Conservation (phyloP, 2,888 invertebrate species). For the Diachrysia chrysitis region DNA sequence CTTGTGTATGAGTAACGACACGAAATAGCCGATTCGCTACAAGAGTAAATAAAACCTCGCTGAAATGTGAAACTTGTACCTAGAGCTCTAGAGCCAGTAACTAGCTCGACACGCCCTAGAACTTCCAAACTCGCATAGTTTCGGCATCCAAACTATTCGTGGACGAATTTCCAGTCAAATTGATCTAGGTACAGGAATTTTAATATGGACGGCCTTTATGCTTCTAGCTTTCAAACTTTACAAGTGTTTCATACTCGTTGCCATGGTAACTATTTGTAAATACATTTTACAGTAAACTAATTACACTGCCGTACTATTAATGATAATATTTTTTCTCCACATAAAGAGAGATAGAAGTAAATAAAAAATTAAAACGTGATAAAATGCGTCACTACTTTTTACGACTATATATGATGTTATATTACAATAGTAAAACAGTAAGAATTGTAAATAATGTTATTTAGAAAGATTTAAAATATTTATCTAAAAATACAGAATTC, state of each 20-base stretch:
- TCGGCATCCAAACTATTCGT: slow-evolving; percentile 20
- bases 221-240: not conserved
- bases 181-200: slow-evolving; percentile 4
- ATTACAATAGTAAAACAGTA: too few relatives aligned
- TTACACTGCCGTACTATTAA: too few relatives aligned
- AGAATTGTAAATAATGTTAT: too few relatives aligned
- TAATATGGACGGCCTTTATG: not conserved
- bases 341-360: too few relatives aligned
- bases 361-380: too few relatives aligned
- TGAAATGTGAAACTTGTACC: not conserved
- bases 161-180: not conserved
- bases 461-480: too few relatives aligned
- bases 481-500: not conserved
- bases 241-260: not conserved
- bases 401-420: too few relatives aligned
- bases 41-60: not conserved
- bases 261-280: not conserved
- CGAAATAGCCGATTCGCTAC: slow-evolving; percentile 1
- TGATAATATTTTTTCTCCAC: too few relatives aligned
- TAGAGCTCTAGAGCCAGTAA: not conserved
- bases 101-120: not conserved
- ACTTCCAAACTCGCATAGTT: slow-evolving; percentile 6
- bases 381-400: too few relatives aligned
- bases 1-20: not conserved
- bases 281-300: not conserved